Evolutionary conservation across 2,797 vertebrate genomes (phyloP), one percentile per base, ranked within the genome.

Genomic region (Synanceia verrucosa): DNA sequence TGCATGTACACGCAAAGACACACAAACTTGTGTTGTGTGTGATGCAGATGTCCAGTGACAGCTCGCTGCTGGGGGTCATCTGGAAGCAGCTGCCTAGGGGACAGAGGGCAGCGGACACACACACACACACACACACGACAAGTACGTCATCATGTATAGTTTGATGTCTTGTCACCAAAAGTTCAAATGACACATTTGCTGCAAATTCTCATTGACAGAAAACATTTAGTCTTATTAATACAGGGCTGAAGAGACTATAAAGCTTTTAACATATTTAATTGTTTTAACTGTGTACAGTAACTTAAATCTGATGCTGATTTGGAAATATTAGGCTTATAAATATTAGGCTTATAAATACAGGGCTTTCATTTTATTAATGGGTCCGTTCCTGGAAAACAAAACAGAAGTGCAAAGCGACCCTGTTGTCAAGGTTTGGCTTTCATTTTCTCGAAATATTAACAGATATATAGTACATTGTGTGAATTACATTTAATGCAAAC

Each of bases 31-130:
- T 63, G 72, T 73, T 73, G 72, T 67, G 77, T 65, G 75, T 78
- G 88, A 92, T 81, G 82, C 87, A 89, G 91, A 94, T 93, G 91
- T 90, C 89, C 90, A 73, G 78, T 88, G 94, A 94, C 93, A 94
- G 92, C 75, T 92, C 92, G 46, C 92, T 59, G 85, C 90, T 86
- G 92, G 91, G 89, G 90, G 82, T 89, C 90, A 91, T 92, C 88
- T 89, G 79, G 82, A 91, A 84, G 89, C 88, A 90, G 81, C 86
- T 91, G 86, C 83, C 72, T 77, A 0, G 19, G 78, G 84, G 78
- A 86, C 78, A 82, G 60, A 78, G 82, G 78, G 59, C 78, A 73
- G 34, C 36, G 47, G 70, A 68, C 44, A 37, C 58, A 64, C 73
- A 70, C 68, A 26, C 57, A 46, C 48, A 48, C 55, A 65, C 53